Conservation (phyloP, 92 coral and sea anemone species). For the Actinostola sp. region DNA sequence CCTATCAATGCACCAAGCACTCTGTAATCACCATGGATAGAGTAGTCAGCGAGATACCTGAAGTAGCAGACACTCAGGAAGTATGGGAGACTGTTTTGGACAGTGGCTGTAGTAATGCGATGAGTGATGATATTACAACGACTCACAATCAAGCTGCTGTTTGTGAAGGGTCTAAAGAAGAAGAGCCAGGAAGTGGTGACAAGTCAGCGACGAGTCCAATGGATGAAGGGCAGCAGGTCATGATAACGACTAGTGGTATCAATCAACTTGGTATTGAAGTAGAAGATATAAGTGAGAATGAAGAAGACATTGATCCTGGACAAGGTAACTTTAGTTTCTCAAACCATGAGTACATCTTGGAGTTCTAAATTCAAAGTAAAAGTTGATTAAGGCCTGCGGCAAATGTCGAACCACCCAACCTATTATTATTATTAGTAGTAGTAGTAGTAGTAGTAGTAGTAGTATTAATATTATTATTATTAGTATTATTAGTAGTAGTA, state of each 20-base stretch:
- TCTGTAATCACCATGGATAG: constrained; percentile 21
- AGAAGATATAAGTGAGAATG: constrained; percentile 91
- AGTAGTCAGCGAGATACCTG: constrained; percentile 44
- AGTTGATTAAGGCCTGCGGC: background rate
- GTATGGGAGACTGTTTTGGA: constrained; percentile 93
- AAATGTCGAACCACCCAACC: no score
- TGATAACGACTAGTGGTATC: constrained; percentile 57
- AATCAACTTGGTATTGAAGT: constrained; percentile 85
- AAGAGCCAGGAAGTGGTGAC: constrained; percentile 19
- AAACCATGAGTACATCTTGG: background rate
- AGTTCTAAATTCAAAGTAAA: background rate
- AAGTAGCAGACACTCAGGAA: constrained; percentile 59
- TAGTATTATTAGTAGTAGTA: no score
- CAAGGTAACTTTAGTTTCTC: constrained; percentile 43
- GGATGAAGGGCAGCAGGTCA: constrained; percentile 52
- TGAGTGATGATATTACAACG: no score
- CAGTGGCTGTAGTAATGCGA: constrained; percentile 84
- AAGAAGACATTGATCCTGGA: constrained; percentile 91
- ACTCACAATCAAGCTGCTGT: no score
- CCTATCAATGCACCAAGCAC: constrained; percentile 17
- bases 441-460: no score
- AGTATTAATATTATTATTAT: no score
- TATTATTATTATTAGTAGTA: no score
- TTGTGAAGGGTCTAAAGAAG: constrained; percentile 31
- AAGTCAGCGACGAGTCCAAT: constrained; percentile 16